phyloP scores from a whole-genome alignment of 2,113 vertebrate species.

The Lonchura striata region DNA sequence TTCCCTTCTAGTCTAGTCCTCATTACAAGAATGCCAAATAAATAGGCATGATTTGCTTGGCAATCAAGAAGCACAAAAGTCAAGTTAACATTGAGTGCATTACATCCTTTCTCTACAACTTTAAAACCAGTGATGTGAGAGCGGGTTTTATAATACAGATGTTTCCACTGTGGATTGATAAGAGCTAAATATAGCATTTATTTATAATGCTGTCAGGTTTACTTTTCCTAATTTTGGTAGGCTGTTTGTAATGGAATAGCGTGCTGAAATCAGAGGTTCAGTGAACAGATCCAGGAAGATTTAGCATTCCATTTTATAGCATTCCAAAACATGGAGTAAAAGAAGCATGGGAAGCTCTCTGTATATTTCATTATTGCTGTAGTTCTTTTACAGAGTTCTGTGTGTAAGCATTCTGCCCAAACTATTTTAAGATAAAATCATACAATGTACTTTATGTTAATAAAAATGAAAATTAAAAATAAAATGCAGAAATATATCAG shows the following conservation, averaged over 20 bases:
- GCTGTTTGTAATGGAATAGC: not conserved
- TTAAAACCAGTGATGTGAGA: not conserved
- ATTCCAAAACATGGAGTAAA: not conserved
- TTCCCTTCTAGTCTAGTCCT: constrained; percentile 17
- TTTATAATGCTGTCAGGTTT: constrained; percentile 20
- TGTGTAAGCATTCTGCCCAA: not conserved
- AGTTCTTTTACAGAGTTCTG: not conserved
- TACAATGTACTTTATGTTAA: not conserved
- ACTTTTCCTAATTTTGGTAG: not conserved
- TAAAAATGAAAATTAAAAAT: not conserved
- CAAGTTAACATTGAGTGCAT: not conserved
- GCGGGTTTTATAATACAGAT: not conserved
- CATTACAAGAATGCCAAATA: constrained; percentile 54
- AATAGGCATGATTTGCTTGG: constrained; percentile 27
- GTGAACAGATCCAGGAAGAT: not conserved
- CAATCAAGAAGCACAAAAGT: constrained; percentile 25
- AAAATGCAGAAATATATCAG: not conserved
- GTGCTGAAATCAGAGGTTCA: not conserved
- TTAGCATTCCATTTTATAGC: not conserved
- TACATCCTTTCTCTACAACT: constrained; percentile 3
- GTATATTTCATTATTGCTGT: not conserved
- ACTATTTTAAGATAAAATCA: not conserved
- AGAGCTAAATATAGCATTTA: not conserved
- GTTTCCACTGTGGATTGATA: constrained; percentile 27
- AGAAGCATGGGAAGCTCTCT: not conserved